phyloP scores from a whole-genome alignment of 1,140 invertebrate species.

The Neodiprion fabricii region DNA sequence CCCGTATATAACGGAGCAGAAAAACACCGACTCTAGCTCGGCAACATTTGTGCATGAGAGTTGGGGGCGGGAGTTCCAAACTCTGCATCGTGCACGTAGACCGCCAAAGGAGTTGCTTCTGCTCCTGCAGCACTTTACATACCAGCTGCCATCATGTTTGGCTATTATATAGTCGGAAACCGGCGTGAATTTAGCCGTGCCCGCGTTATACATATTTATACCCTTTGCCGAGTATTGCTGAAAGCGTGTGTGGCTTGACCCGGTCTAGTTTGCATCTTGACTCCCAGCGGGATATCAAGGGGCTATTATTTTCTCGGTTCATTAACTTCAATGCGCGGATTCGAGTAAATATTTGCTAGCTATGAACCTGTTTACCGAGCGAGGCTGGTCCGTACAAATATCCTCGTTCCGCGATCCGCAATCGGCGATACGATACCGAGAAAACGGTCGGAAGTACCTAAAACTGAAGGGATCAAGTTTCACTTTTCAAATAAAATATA shows the following conservation, averaged over 20 bases:
- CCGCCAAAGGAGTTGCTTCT: not conserved
- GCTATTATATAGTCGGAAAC: not conserved
- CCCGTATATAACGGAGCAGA: not conserved
- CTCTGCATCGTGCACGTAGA: not conserved
- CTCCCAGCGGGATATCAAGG: slow-evolving; percentile 4
- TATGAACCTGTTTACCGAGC: not conserved
- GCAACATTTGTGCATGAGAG: not conserved
- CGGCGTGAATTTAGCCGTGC: slow-evolving; percentile 6
- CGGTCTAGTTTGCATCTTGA: not conserved
- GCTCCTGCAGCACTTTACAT: not conserved
- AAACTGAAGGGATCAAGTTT: too few species aligned
- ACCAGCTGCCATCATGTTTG: not conserved
- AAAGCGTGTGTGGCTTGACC: slow-evolving; percentile 3
- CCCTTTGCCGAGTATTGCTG: not conserved
- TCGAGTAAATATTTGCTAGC: not conserved
- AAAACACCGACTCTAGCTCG: not conserved
- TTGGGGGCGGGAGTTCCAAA: not conserved
- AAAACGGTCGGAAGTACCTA: too few species aligned
- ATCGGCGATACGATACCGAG: too few species aligned
- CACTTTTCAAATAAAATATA: too few species aligned
- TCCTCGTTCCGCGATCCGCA: too few species aligned
- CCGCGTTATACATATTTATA: not conserved
- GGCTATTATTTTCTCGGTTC: slow-evolving; percentile 1
- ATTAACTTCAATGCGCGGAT: not conserved
- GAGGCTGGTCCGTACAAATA: too few species aligned